Evolutionary conservation across 2,888 invertebrate species (phyloP).

Genomic region (Drosophila niveifrons): DNA sequence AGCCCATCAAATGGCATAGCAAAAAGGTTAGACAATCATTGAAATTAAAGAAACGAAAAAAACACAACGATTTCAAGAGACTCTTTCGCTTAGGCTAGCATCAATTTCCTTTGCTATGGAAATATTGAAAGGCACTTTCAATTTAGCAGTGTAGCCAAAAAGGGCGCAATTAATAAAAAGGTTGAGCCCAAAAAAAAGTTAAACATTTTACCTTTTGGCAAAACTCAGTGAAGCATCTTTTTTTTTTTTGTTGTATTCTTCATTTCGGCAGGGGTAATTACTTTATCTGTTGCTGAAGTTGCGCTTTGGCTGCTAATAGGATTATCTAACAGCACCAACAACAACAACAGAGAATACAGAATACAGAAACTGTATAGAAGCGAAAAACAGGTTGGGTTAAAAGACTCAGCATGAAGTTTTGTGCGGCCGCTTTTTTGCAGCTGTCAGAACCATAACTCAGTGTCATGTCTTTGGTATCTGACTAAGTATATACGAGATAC

Average conservation of each 20-base stretch:
- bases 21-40: slow-evolving; percentile 39
- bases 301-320: slow-evolving; percentile 75
- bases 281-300: slow-evolving; percentile 81
- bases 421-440: slow-evolving; percentile 62
- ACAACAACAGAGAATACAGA: slow-evolving; percentile 37
- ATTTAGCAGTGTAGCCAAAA: slow-evolving; percentile 28
- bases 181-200: slow-evolving; percentile 53
- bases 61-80: slow-evolving; percentile 1
- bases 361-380: slow-evolving; percentile 1
- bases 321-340: slow-evolving; percentile 58
- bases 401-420: slow-evolving; percentile 50
- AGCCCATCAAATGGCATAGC: slow-evolving; percentile 43
- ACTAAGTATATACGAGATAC: slow-evolving; percentile 40
- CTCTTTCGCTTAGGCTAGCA: slow-evolving; percentile 6
- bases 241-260: neutral
- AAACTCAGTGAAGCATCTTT: slow-evolving; percentile 62
- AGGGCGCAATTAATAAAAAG: slow-evolving; percentile 54
- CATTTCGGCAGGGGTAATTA: slow-evolving; percentile 62
- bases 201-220: slow-evolving; percentile 61
- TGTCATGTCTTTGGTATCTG: slow-evolving; percentile 70
- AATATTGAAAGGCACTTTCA: slow-evolving; percentile 20
- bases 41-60: neutral
- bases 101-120: neutral
- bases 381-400: slow-evolving; percentile 36
- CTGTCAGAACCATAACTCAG: slow-evolving; percentile 81